These are phyloP conservation scores for Argyrosomus japonicus DNA, from an alignment of 2,113 vertebrate genomes.

Conservation along the genomic window DNA sequence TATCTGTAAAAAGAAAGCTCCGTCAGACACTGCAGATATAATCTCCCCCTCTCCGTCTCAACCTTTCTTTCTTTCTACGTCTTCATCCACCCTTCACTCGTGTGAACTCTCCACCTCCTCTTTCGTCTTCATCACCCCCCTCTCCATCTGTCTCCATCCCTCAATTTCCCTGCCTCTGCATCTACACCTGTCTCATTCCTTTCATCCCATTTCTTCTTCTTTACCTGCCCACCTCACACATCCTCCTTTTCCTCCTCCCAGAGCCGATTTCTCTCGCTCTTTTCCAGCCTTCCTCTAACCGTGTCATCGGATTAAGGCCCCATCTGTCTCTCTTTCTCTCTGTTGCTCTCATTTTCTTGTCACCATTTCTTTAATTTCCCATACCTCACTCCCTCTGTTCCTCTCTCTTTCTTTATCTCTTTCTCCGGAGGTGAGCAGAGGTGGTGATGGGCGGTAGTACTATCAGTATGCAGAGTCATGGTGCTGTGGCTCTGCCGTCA, in stretches of 20 bases:
- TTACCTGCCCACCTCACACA: slow-evolving; percentile 42
- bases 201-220: slow-evolving; percentile 56
- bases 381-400: background rate
- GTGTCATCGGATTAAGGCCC: slow-evolving; percentile 48
- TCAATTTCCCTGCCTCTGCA: slow-evolving; percentile 34
- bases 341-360: slow-evolving; percentile 37
- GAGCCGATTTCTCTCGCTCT: slow-evolving; percentile 15
- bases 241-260: background rate
- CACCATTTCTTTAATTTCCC: slow-evolving; percentile 19
- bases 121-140: background rate
- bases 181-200: slow-evolving; percentile 66
- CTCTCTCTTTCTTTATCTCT: slow-evolving; percentile 5
- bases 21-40: slow-evolving; percentile 10
- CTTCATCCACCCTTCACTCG: slow-evolving; percentile 3
- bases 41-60: background rate
- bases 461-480: slow-evolving; percentile 81
- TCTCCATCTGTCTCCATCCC: slow-evolving; percentile 60
- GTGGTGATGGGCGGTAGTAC: slow-evolving; percentile 47
- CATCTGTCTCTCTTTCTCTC: slow-evolving; percentile 33
- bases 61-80: background rate
- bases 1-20: background rate
- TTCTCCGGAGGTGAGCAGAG: slow-evolving; percentile 50
- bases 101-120: slow-evolving; percentile 34
- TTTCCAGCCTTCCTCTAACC: background rate
- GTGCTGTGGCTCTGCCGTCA: slow-evolving; percentile 69